A percentile compares a stretch with the other conserved stretches of the same genome.
Evolutionary conservation across 2,888 invertebrate species (phyloP).

Genomic region (Cryptocephalus moraei): DNA sequence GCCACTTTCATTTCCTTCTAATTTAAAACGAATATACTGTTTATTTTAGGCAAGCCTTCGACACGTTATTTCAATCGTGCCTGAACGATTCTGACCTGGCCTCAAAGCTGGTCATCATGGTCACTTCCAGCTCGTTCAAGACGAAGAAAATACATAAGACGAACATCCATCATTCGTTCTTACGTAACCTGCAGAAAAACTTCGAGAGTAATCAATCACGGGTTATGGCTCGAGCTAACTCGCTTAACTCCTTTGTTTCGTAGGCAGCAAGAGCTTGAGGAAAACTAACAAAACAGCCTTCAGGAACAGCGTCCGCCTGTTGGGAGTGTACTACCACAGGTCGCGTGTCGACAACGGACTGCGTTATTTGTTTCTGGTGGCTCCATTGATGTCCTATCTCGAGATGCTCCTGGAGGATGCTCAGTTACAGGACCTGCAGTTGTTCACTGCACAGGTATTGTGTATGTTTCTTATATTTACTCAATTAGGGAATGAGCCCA

Average conservation of each 20-base stretch:
- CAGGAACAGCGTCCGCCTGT: conserved; percentile 33
- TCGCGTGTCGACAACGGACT: conserved; percentile 23
- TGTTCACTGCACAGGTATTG: conserved; percentile 35
- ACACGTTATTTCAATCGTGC: conserved; percentile 27
- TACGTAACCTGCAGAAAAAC: conserved; percentile 28
- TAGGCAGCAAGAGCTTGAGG: conserved; percentile 18
- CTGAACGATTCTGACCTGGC: conserved; percentile 27
- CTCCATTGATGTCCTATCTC: conserved; percentile 34
- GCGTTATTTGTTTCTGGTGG: conserved; percentile 23
- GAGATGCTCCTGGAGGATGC: conserved; percentile 34
- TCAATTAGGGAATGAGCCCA: too few species aligned
- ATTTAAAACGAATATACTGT: background rate
- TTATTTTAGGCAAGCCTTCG: conserved; percentile 27
- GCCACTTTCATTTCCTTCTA: too few species aligned
- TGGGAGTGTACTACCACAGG: conserved; percentile 34
- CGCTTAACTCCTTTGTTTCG: conserved; percentile 3
- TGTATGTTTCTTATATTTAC: too few species aligned
- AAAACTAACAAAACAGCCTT: conserved; percentile 24
- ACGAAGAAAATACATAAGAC: conserved; percentile 20
- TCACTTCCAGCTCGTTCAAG: conserved; percentile 30
- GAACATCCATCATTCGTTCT: conserved; percentile 23
- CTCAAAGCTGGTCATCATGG: conserved; percentile 28
- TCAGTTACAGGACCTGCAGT: conserved; percentile 33
- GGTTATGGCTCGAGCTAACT: too few species aligned
- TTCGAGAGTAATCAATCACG: conserved; percentile 25